Evolutionary conservation across 92 coral and sea anemone species (phyloP).

Genomic region (Phymanthus crucifer): DNA sequence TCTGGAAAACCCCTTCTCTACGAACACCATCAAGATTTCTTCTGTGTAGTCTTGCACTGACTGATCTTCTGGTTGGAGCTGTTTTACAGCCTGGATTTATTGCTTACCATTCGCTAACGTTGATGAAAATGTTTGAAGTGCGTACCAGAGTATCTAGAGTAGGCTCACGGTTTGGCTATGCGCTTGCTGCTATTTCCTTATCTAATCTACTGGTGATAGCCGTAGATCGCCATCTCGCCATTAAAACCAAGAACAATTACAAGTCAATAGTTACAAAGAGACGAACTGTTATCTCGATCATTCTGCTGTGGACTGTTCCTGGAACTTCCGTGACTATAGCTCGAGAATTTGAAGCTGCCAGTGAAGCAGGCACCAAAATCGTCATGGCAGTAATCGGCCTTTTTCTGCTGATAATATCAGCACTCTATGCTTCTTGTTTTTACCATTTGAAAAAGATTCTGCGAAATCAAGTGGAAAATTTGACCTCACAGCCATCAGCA

Average conservation of each 20-base stretch:
- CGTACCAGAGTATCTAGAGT: not conserved
- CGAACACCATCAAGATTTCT: too few species aligned
- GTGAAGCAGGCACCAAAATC: too few species aligned
- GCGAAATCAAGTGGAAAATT: not conserved
- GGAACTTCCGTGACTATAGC: not conserved
- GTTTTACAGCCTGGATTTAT: not conserved
- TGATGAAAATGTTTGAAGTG: not conserved
- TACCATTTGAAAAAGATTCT: too few species aligned
- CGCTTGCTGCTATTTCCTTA: not conserved
- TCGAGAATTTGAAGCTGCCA: not conserved
- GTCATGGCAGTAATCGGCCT: too few species aligned
- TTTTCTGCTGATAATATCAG: not conserved
- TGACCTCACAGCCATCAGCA: not conserved
- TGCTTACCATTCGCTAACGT: not conserved
- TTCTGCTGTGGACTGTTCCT: too few species aligned
- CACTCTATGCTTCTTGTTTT: not conserved
- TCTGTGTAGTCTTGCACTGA: too few species aligned
- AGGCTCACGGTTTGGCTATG: not conserved
- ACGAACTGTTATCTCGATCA: too few species aligned
- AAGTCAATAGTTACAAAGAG: constrained; percentile 4
- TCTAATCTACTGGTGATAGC: not conserved
- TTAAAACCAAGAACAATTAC: not conserved
- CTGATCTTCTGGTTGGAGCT: too few species aligned
- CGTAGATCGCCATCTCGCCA: constrained; percentile 1
- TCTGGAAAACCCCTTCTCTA: too few species aligned